Conservation (phyloP, 2,888 invertebrate species). For the Nowickia ferox region DNA sequence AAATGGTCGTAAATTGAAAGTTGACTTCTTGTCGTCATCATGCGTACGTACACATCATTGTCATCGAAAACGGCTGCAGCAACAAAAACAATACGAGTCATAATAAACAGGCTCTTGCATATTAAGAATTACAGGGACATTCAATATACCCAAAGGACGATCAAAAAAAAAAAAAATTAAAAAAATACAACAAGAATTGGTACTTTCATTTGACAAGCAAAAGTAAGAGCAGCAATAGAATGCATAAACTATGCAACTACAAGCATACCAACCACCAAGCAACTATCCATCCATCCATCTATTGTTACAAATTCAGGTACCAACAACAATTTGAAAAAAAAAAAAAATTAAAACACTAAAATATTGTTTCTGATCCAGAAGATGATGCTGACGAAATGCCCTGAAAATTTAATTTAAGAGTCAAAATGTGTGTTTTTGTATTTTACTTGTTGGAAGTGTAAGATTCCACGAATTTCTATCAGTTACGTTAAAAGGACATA, state of each 20-base stretch:
- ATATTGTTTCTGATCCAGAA: conserved; percentile 30
- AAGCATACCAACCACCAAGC: conserved; percentile 33
- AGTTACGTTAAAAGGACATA: conserved; percentile 51
- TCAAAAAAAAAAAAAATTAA: conserved; percentile 24
- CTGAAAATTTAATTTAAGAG: conserved; percentile 70
- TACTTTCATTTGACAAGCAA: conserved; percentile 31
- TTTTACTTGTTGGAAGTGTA: conserved; percentile 49
- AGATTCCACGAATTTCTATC: conserved; percentile 68
- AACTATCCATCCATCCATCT: conserved; percentile 15
- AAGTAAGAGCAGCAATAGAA: conserved; percentile 24
- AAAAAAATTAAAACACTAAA: conserved; percentile 13
- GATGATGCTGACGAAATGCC: conserved; percentile 69
- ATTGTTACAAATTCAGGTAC: conserved; percentile 64
- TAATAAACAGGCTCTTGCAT: conserved; percentile 42
- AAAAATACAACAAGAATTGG: conserved; percentile 43
- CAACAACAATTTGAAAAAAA: conserved; percentile 39
- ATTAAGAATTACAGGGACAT: conserved; percentile 8
- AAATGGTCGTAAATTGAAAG: conserved; percentile 82
- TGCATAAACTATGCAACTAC: neutral
- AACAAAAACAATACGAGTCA: conserved; percentile 3
- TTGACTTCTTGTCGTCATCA: conserved; percentile 80
- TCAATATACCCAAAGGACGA: neutral
- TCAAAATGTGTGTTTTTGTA: conserved; percentile 58
- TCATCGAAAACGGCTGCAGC: conserved; percentile 49
- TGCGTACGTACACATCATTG: conserved; percentile 65